Evolutionary conservation across 1,140 invertebrate species (phyloP), one percentile per base, ranked within the genome.

Genomic region (Penaeus chinensis): DNA sequence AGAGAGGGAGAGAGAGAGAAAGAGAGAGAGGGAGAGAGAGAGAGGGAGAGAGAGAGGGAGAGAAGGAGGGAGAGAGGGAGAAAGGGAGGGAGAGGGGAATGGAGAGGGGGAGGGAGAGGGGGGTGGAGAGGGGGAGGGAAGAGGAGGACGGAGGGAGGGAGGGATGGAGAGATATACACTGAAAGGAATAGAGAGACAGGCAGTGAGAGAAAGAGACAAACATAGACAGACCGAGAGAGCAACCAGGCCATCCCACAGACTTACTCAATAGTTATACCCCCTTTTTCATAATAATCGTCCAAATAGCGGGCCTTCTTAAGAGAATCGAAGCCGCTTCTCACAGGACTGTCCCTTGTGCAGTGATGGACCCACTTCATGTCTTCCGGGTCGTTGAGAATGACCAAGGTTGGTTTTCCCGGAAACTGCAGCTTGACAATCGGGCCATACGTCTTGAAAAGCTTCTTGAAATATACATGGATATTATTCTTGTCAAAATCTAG

Each of bases 201-300:
- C 2, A 22, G 20, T n/a, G 60, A 42, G 11, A 79, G 32, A 47
- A 42, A 60, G 42, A n/a, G 77, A 80, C 7, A 42, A 8, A 42
- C 4, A 42, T 0, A 42, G 32, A 32, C 32, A 42, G 8, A n/a
- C 2, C 7, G 20, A 20, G 60, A 42, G n/a, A 79, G 32, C 24
- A 54, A 54, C 54, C 54, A 54, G 2, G n/a, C 42, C 24, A 80
- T 13, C 24, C 18, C 54, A 47, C 11, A 78, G 65, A 27, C 89
- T 87, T 79, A 90, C 89, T 90, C 89, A 54, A 61, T n/a, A 24
- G 85, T 62, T 16, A 90, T 71, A 18, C 89, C 89, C 20, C 42
- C 42, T 66, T 90, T 85, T 24, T 85, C 82, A 78, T 77, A 90
- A 83, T 76, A 90, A 22, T 79, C 79, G 71, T 88, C 71, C n/a